A percentile compares a stretch with the other conserved stretches of the same genome.
Evolutionary conservation across 2,797 vertebrate species (phyloP).

Genomic region (Dendrocincla tyrannina): DNA sequence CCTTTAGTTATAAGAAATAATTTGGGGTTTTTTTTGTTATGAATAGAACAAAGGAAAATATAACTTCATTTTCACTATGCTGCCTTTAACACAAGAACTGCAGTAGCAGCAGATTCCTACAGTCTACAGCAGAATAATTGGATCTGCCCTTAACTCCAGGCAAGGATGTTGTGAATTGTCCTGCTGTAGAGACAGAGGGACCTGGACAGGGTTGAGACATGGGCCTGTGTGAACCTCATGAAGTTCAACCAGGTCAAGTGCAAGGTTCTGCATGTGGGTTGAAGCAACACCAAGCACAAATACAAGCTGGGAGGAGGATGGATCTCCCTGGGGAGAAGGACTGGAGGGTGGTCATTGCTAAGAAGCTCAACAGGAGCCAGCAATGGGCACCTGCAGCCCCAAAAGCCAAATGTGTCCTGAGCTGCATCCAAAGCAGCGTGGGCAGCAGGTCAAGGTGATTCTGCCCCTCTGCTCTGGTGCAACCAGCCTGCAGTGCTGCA

Average conservation of each 20-base stretch:
- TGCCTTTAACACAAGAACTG: neutral
- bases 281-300: neutral
- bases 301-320: rapidly evolving
- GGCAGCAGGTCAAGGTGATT: neutral
- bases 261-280: rapidly evolving
- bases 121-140: neutral
- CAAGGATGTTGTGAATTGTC: neutral
- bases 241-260: neutral
- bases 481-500: neutral
- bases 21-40: neutral
- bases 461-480: neutral
- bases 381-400: neutral
- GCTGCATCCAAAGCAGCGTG: neutral
- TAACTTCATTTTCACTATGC: neutral
- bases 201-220: neutral
- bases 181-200: neutral
- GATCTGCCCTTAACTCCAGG: neutral
- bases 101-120: neutral
- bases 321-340: neutral
- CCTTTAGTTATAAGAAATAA: neutral
- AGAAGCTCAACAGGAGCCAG: neutral
- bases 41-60: neutral
- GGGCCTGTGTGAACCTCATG: rapidly evolving
- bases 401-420: neutral
- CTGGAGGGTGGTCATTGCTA: too few species aligned